These are phyloP conservation scores for Archilochus colubris DNA, from an alignment of 2,113 vertebrate species.

Conservation along the genomic window DNA sequence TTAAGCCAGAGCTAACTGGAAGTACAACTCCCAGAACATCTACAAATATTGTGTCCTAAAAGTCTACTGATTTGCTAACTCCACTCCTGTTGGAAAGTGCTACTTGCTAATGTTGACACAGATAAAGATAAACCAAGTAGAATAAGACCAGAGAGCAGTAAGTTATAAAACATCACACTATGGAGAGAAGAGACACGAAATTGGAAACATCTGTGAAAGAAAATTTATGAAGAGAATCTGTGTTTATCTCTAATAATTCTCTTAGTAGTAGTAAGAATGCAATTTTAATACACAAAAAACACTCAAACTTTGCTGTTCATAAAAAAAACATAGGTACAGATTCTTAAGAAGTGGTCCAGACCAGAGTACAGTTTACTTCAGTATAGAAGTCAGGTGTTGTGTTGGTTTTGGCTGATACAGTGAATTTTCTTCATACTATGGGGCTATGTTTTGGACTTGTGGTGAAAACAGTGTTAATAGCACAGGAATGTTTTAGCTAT, in stretches of 20 bases:
- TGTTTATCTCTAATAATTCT: not conserved
- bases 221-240: not conserved
- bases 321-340: not conserved
- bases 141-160: not conserved
- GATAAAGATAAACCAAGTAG: not conserved
- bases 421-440: too few species aligned
- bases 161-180: not conserved
- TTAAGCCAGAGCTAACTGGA: not conserved
- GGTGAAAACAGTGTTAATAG: too few species aligned
- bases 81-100: not conserved
- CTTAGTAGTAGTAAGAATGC: not conserved
- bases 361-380: not conserved
- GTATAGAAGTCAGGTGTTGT: not conserved
- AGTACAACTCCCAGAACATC: not conserved
- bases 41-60: not conserved
- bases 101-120: not conserved
- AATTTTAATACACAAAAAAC: not conserved
- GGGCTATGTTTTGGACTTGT: too few species aligned
- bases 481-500: too few species aligned
- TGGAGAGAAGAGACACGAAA: not conserved
- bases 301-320: rapidly evolving
- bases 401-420: too few species aligned
- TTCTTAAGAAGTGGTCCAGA: not conserved
- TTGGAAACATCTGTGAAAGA: not conserved
- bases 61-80: not conserved